Conservation (phyloP, 2,888 invertebrate genomes). For the Chrysodeixis includens region DNA sequence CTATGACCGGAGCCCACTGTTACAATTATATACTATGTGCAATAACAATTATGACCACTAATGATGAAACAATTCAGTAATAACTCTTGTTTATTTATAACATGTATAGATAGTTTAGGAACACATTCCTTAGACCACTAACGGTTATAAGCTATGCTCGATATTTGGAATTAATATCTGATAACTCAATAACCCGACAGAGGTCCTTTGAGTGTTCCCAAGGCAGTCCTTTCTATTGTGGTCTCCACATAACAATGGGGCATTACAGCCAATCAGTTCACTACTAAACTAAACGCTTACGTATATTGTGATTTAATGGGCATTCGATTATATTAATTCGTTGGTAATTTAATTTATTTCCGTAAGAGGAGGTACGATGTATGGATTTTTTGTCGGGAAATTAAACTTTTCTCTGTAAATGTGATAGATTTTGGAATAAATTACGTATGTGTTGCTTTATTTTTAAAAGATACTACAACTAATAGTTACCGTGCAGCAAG, state of each 20-base stretch:
- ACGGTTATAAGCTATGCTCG: not conserved
- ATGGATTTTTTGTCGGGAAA: too few species aligned
- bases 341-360: not conserved
- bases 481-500: too few species aligned
- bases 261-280: constrained; percentile 16
- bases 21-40: too few species aligned
- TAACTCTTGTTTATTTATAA: not conserved
- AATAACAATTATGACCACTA: too few species aligned
- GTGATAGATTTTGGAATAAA: too few species aligned
- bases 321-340: constrained; percentile 12
- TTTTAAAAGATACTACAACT: too few species aligned
- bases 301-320: constrained; percentile 15
- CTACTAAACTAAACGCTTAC: constrained; percentile 14
- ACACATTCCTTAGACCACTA: not conserved
- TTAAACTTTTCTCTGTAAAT: too few species aligned
- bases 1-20: too few species aligned
- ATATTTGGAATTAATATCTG: not conserved
- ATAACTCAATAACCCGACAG: not conserved
- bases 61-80: too few species aligned
- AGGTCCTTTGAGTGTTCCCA: constrained; percentile 6
- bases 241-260: constrained; percentile 20
- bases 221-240: not conserved
- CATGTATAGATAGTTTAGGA: not conserved
- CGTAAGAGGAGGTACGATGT: too few species aligned
- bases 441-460: too few species aligned